Base-by-base conservation (phyloP, 2,888 invertebrate genomes). In the Drosophila quasianomalipes region DNA sequence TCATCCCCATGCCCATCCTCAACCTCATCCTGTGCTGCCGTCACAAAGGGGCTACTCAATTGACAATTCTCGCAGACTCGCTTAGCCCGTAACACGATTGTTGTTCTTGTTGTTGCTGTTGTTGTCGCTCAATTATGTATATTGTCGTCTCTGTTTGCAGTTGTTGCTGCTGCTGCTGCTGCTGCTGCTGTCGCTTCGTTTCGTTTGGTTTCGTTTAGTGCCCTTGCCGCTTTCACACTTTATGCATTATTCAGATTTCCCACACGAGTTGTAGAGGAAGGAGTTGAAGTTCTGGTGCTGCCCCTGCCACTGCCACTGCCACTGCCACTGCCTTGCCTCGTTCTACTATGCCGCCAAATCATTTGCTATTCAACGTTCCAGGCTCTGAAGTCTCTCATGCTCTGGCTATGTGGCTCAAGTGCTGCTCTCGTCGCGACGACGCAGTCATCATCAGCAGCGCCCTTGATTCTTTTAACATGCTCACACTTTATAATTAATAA, bases 401-500 rank as follows among this genome's bases (percentile, higher is more conserved):
- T 33, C 52, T 53, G 52, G 14, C 16, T 19, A 52, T 61, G n/a
- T 61, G 39, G 28, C 41, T 80, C 70, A 69, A 73, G 68, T 70
- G 55, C 61, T 63, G 51, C 55, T 39, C 62, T 47, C 28, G 37
- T 33, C 37, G 57, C 63, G 47, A 55, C 69, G 73, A 70, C 79
- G 74, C 51, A 83, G 47, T 26, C 79, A 73, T 83, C 89, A 75
- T 62, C 83, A 69, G 67, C 87, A 75, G 83, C 86, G 86, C 86
- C 87, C 90, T 87, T 87, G 90, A 90, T 90, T 86, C 77, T 79
- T 66, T 83, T 77, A 89, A 83, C 83, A 76, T 79, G 86, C 89
- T 90, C 84, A 85, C 87, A 87, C 90, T 90, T 87, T 78, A 87
- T 83, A 87, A 87, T 87, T 87, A 87, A 90, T 90, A 87, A 90